Evolutionary conservation across 92 coral and sea anemone genomes (phyloP).

Genomic region (Phenganax stokvisi): DNA sequence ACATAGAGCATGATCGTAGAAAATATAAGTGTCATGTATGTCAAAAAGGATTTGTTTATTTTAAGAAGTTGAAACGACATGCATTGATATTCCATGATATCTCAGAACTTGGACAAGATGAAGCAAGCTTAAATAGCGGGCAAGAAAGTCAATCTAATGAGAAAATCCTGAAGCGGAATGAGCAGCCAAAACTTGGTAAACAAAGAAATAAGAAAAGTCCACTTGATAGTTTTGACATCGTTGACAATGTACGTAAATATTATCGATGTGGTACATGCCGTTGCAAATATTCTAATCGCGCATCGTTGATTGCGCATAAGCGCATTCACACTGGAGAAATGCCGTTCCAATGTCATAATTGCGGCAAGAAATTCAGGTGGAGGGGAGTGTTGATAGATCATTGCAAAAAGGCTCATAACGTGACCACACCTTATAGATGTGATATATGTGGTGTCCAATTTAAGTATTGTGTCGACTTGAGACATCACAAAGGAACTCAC

Average conservation of each 20-base stretch:
- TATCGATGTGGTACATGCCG: not conserved
- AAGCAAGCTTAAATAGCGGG: too few species aligned
- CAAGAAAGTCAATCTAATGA: too few species aligned
- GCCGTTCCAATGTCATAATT: not conserved
- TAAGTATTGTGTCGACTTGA: not conserved
- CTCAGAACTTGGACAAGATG: too few species aligned
- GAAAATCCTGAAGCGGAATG: too few species aligned
- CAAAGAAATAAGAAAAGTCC: too few species aligned
- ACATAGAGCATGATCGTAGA: not conserved
- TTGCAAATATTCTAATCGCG: not conserved
- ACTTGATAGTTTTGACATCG: too few species aligned
- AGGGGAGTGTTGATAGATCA: not conserved
- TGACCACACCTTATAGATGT: not conserved
- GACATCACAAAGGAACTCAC: not conserved
- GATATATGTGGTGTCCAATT: not conserved
- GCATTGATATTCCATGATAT: too few species aligned
- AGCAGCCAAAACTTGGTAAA: too few species aligned
- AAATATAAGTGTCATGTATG: not conserved
- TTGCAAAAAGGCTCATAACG: not conserved
- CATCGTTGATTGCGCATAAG: not conserved
- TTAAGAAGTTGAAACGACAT: too few species aligned
- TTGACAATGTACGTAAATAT: not conserved
- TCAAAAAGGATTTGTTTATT: too few species aligned
- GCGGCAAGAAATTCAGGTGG: not conserved
- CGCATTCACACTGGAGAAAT: not conserved